These are phyloP conservation scores for Ondatra zibethicus DNA, from an alignment of 2,113 vertebrate species.

Conservation along the genomic window DNA sequence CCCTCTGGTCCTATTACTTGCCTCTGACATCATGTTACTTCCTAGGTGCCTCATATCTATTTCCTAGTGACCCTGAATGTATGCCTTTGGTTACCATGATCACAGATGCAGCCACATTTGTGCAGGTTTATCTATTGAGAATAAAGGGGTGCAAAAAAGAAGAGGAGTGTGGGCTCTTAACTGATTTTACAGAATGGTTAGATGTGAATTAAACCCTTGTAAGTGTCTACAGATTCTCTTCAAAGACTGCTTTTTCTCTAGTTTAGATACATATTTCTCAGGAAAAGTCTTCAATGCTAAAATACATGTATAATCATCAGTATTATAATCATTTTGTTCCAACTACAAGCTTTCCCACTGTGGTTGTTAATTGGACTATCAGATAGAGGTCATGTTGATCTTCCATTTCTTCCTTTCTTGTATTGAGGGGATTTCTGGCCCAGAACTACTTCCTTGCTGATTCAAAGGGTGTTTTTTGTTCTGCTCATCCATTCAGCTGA, in stretches of 20 bases:
- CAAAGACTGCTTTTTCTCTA: not conserved
- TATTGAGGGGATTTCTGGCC: not conserved
- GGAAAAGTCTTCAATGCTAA: conserved; percentile 28
- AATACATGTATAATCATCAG: not conserved
- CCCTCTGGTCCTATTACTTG: not conserved
- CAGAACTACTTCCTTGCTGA: not conserved
- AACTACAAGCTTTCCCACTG: not conserved
- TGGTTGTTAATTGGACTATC: not conserved
- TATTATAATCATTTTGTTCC: conserved; percentile 16
- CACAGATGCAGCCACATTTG: not conserved
- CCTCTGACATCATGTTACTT: not conserved
- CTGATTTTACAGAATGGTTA: not conserved
- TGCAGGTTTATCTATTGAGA: not conserved
- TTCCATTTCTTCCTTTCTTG: not conserved
- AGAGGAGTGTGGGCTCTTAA: not conserved
- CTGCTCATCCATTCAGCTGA: not conserved
- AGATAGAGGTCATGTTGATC: not conserved
- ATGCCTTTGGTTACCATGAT: not conserved
- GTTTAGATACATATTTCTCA: conserved; percentile 22
- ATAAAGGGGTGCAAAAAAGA: not conserved
- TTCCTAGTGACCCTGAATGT: not conserved
- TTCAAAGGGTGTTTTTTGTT: not conserved
- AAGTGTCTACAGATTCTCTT: not conserved
- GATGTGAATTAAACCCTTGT: not conserved
- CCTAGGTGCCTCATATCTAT: not conserved